Evolutionary conservation across 2,113 vertebrate species (phyloP).

Genomic region (Machaerirhynchus nigripectus): DNA sequence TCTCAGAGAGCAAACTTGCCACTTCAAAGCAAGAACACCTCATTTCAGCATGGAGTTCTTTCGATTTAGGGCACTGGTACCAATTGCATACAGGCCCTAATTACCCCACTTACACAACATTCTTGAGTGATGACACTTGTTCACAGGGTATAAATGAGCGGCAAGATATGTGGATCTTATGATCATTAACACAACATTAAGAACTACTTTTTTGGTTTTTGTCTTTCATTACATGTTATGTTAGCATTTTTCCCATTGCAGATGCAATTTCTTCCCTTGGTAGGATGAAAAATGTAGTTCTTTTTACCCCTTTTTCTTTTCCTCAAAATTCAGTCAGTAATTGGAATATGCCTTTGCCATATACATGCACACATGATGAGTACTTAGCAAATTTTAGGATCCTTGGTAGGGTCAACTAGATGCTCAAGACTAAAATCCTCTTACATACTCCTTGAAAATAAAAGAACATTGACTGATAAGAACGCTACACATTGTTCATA

Average conservation of each 20-base stretch:
- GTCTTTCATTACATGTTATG: not conserved
- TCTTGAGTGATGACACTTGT: fast-evolving
- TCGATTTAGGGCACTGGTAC: not conserved
- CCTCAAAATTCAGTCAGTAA: not conserved
- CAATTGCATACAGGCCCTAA: fast-evolving
- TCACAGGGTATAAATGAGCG: not conserved
- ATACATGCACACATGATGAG: fast-evolving
- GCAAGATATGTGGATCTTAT: fast-evolving
- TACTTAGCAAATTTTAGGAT: not conserved
- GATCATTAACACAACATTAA: not conserved
- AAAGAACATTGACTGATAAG: not conserved
- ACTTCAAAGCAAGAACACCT: not conserved
- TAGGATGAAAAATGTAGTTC: not conserved
- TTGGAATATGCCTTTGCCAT: not conserved
- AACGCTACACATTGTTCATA: not conserved
- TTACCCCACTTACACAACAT: not conserved
- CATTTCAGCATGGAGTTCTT: not conserved
- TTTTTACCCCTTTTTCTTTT: not conserved
- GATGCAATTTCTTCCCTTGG: not conserved
- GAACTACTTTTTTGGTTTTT: not conserved
- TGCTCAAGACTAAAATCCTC: not conserved
- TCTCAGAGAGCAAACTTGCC: not conserved
- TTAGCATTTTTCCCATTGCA: not conserved
- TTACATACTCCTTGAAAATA: not conserved
- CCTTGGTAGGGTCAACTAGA: not conserved